Percentiles rank a stretch among this genome's conserved stretches.
phyloP scores from a whole-genome alignment of 1,140 invertebrate species.

The Lasioglossum baleicum region DNA sequence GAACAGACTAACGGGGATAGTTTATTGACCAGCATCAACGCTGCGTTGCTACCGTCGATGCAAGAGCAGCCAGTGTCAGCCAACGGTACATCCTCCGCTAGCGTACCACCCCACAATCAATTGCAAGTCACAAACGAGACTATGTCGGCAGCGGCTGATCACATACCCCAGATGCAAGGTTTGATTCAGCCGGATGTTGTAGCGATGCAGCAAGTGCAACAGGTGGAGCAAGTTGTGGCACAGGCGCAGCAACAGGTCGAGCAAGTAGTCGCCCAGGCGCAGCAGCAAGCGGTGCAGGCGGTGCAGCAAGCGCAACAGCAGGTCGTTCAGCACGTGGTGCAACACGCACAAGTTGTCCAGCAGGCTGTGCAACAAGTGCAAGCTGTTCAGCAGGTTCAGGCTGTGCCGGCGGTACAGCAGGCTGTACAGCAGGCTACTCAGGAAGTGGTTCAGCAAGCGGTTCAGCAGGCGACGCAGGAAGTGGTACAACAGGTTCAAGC shows the following conservation, averaged over 20 bases:
- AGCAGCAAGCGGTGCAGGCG: constrained; percentile 74
- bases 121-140: constrained; percentile 69
- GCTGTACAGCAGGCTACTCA: constrained; percentile 82
- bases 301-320: constrained; percentile 78
- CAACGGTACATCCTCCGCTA: constrained; percentile 54
- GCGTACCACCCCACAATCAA: constrained; percentile 63
- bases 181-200: constrained; percentile 70
- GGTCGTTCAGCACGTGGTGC: constrained; percentile 75
- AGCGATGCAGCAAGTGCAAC: constrained; percentile 75
- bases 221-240: constrained; percentile 76
- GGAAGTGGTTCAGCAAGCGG: constrained; percentile 82
- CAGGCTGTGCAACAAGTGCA: constrained; percentile 78
- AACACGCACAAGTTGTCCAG: constrained; percentile 78
- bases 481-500: constrained; percentile 81
- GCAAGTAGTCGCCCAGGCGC: constrained; percentile 76
- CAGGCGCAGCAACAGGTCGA: constrained; percentile 78
- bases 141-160: constrained; percentile 63
- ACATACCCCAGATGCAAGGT: constrained; percentile 66
- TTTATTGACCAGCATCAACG: constrained; percentile 77
- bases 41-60: constrained; percentile 76
- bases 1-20: constrained; percentile 78
- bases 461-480: constrained; percentile 76
- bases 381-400: constrained; percentile 75
- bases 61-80: constrained; percentile 81
- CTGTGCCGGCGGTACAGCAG: constrained; percentile 76